These are phyloP conservation scores for Phyto melanocephala DNA, from an alignment of 2,888 invertebrate species.

Conservation along the genomic window DNA sequence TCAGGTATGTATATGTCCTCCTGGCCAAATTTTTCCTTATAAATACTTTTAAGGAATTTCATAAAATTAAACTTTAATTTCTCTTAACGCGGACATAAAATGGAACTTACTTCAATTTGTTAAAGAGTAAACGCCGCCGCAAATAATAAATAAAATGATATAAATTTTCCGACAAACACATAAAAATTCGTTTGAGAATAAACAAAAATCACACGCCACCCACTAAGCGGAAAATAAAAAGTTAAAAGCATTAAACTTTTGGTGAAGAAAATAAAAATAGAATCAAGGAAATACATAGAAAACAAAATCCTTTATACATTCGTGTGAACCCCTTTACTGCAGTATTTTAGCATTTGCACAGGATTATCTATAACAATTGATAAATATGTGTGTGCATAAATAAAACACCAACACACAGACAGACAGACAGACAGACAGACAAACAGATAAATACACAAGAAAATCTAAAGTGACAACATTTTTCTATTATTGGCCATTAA, in stretches of 20 bases:
- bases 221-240: conserved; percentile 46
- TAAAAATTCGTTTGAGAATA: conserved; percentile 40
- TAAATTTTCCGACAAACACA: conserved; percentile 36
- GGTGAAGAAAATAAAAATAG: background rate
- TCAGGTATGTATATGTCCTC: too few species aligned
- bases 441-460: conserved; percentile 46
- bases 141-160: background rate
- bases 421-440: conserved; percentile 8
- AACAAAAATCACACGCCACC: conserved; percentile 56
- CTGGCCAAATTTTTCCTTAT: too few species aligned
- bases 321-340: conserved; percentile 52
- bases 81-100: conserved; percentile 49
- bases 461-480: conserved; percentile 77
- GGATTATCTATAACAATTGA: conserved; percentile 71
- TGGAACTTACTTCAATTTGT: conserved; percentile 52
- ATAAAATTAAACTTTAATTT: conserved; percentile 21
- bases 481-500: conserved; percentile 79
- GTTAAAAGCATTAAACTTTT: conserved; percentile 48
- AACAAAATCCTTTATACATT: conserved; percentile 22
- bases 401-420: conserved; percentile 14
- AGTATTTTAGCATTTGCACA: conserved; percentile 75
- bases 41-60: too few species aligned
- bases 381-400: conserved; percentile 67
- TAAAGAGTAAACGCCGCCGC: conserved; percentile 31
- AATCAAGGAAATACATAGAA: background rate